Base-by-base conservation (phyloP, 2,113 vertebrate genomes). In the Cinclus cinclus region DNA sequence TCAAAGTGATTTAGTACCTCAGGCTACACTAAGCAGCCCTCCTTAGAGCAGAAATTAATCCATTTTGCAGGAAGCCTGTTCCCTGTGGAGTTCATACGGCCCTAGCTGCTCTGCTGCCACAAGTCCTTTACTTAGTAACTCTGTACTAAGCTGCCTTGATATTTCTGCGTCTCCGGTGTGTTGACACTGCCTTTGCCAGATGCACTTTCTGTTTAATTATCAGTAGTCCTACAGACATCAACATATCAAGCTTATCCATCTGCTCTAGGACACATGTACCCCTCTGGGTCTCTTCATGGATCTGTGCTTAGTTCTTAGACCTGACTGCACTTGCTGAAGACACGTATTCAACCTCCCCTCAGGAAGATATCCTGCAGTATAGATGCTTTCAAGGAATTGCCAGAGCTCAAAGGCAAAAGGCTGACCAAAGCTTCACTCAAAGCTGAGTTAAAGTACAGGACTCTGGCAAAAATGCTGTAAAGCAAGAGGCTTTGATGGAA, bases 1-100 rank as follows among this genome's bases (percentile, higher is more conserved):
- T 88, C 83, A 80, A 79, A 83, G 75, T 59, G 78, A 88, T 94
- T 88, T 86, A 90, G 23, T 67, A 95, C 82, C 88, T 88, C 30
- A 83, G 88, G 75, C 70, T 73, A 60, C n/a, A 20, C 49, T 65
- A 65, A 83, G 28, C 55, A 93, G 58, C 55, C 53, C 62, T 88
- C 78, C 85, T 95, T 55, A 44, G 70, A 83, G 50, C 18, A 65
- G 79, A 21, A 44, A 44, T 59, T 15, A 75, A 89, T 87, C 56
- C 68, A 44, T 56, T 74, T 52, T 87, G 28, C 69, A 64, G 52
- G 52, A 27, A 87, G 3, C 44, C 42, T 37, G 10, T 37, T 89
- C 64, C 64, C 77, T 49, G 5, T 13, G 41, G 52, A 74, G 59
- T 41, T 85, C 31, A 10, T 11, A 27, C 15, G 63, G 46, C 37